Percentiles rank a stretch among this genome's conserved stretches.
These are phyloP conservation scores for Sylvia atricapilla DNA, from an alignment of 2,113 vertebrate genomes.

Conservation along the genomic window DNA sequence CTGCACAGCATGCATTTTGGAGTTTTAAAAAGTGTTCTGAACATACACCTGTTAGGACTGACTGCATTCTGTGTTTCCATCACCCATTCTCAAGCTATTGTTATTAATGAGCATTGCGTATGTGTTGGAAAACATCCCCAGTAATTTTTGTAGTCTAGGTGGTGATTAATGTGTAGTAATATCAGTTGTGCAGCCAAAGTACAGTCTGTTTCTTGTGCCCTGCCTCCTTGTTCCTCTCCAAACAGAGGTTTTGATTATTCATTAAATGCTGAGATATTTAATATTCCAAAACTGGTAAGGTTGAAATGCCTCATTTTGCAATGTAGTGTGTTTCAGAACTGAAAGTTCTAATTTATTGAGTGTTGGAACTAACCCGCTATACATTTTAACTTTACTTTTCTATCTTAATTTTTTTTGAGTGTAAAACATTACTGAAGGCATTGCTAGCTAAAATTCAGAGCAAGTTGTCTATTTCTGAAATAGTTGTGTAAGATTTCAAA, in stretches of 20 bases:
- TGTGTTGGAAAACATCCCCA: neutral
- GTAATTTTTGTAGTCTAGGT: neutral
- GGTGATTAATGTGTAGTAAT: neutral
- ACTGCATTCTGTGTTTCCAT: neutral
- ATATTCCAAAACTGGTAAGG: neutral
- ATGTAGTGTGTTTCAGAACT: neutral
- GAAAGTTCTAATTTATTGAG: neutral
- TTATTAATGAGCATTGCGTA: neutral
- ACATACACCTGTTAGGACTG: neutral
- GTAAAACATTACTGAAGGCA: neutral
- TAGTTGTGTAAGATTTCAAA: neutral
- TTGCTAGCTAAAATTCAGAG: neutral
- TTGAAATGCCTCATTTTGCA: neutral
- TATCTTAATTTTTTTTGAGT: neutral
- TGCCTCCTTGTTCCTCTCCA: neutral
- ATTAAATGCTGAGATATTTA: neutral
- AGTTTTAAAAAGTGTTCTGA: neutral
- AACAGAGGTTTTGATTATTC: neutral
- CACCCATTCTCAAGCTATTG: neutral
- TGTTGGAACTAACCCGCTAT: neutral
- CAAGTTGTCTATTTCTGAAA: neutral
- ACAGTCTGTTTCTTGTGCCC: neutral
- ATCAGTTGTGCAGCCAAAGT: neutral
- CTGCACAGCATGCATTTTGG: neutral
- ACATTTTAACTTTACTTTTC: neutral